Evolutionary conservation across 2,888 invertebrate species (phyloP), one percentile per base, ranked within the genome.

Genomic region (Busseola fusca): DNA sequence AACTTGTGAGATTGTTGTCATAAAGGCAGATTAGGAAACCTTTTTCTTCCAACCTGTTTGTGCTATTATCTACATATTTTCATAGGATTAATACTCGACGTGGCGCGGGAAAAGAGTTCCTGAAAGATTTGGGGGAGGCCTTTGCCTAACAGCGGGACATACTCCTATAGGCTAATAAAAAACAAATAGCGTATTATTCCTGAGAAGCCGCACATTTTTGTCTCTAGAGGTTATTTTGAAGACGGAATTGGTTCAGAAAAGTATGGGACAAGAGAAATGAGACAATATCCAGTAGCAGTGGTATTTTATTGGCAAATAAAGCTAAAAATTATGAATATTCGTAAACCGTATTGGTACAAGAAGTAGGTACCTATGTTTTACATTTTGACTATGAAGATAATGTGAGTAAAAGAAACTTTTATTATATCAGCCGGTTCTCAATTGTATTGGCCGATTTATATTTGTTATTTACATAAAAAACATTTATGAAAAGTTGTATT

Each of bases 41-140:
- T 65, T 60, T 27, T 50, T 56, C 64, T 57, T 25, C 9, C 6
- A 54, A 21, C n/a, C 27, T 5, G 25, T 70, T 30, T 63, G 30
- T 30, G 50, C 21, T 54, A 54, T 40, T 69, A 68, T 59, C 37
- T 42, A 50, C 58, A 64, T 75, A 59, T 74, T 75, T 70, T 62
- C 25, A 57, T 64, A 64, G 25, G 25, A 62, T 75, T 59, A n/a
- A n/a, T n/a, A 34, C 34, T 34, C 34, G 0, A 34, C 34, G 34
- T 6, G 7, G 34, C 34, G 34, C 34, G 34, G 7, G 34, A 34
- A 34, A 34, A 34, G 34, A 34, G 34, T 34, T 34, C 34, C 34
- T 34, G 34, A 7, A 34, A 34, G 34, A 34, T 34, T 34, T 34
- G 34, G 34, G 5, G 7, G 34, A 34, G 34, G 34, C 34, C 34